Evolutionary conservation across 2,113 vertebrate species (phyloP), one percentile per base, ranked within the genome.

Genomic region (Epinephelus cyanopodus): DNA sequence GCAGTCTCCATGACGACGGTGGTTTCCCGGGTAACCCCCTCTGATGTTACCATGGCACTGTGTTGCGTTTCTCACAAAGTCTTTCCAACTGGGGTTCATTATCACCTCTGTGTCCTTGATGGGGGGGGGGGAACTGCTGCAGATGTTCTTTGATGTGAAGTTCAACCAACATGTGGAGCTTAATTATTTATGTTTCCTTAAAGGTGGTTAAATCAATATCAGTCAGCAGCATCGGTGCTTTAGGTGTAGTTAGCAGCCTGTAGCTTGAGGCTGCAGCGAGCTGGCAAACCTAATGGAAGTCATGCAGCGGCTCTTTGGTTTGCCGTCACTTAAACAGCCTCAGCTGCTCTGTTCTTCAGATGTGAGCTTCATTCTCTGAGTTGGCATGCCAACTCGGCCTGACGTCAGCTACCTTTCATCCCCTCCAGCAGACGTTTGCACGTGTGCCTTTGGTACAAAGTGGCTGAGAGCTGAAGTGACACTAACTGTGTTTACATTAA

Each of bases 11-110:
- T 99, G 96, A 95, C 78, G 78, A 99, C 97, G 90, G 89, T 63
- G 92, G 97, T 99, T 98, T 98, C 98, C 97, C 92, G 96, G 97
- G 97, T 97, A 98, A 99, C 97, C 96, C 96, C 96, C 93, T 90
- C 90, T 86, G 94, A 96, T 95, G 96, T 97, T 97, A 93, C 96
- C 96, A 96, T 97, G 96, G 96, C 94, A 96, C 96, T 95, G 81
- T 92, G 77, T 93, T 92, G 89, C 68, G 89, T 96, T 96, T 96
- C 95, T 95, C 83, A 83, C 92, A 93, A 95, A 95, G 96, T 94
- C 94, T 93, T 94, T 96, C 95, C 95, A 62, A 42, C 96, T 95
- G 96, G 96, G 95, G 92, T 96, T 97, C 95, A 89, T 73, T 79
- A 65, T 82, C 80, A 79, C 68, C 50, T 78, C 58, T 21, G 64